Evolutionary conservation across 1,140 invertebrate species (phyloP).

Genomic region (Sinella curviseta): DNA sequence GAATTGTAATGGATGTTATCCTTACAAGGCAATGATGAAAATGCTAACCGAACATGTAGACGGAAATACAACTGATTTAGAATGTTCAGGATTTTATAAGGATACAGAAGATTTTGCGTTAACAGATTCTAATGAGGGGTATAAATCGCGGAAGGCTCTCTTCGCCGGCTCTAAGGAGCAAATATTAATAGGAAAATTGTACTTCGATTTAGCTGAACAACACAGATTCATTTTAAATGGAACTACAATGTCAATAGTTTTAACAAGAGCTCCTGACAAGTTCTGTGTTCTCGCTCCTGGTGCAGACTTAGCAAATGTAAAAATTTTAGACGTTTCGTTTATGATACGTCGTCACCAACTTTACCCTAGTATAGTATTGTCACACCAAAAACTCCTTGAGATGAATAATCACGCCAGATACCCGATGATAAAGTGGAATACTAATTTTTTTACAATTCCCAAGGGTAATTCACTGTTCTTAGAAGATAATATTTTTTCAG

Average conservation of each 20-base stretch:
- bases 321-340: not conserved
- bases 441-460: not conserved
- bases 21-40: not conserved
- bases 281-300: not conserved
- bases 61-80: not conserved
- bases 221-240: too few relatives aligned
- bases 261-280: too few relatives aligned
- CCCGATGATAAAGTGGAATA: not conserved
- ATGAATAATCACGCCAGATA: too few relatives aligned
- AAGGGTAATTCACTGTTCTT: too few relatives aligned
- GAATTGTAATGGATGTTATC: not conserved
- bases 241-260: too few relatives aligned
- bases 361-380: too few relatives aligned
- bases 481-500: not conserved
- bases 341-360: not conserved
- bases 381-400: too few relatives aligned
- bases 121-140: too few relatives aligned
- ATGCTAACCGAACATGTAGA: not conserved
- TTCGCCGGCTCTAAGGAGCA: not conserved
- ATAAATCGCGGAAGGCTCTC: not conserved
- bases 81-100: not conserved
- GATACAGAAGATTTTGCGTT: not conserved
- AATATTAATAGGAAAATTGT: not conserved
- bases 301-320: not conserved
- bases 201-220: not conserved